phyloP scores from a whole-genome alignment of 2,888 invertebrate species.

The Cecidostiba fungosa region DNA sequence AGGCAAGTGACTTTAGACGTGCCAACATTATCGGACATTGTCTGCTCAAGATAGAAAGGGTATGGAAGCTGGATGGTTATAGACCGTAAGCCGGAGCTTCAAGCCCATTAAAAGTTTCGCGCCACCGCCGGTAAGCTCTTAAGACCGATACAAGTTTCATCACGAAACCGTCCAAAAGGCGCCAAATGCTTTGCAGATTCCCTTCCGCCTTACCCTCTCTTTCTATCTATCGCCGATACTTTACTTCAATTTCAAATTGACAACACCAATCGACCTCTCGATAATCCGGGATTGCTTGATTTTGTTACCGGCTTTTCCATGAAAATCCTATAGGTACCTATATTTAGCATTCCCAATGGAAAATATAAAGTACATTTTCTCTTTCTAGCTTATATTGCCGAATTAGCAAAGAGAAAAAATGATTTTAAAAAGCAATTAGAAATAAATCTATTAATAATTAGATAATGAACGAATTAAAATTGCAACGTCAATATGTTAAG shows the following conservation, averaged over 20 bases:
- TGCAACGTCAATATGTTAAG: neutral
- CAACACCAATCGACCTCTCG: conserved; percentile 11
- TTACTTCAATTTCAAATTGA: conserved; percentile 31
- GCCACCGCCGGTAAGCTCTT: conserved; percentile 43
- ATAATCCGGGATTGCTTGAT: neutral
- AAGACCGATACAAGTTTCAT: conserved; percentile 59
- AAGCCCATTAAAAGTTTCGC: conserved; percentile 62
- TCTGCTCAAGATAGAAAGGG: conserved; percentile 14
- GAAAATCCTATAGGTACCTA: neutral
- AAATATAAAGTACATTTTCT: neutral
- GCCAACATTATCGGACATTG: conserved; percentile 49
- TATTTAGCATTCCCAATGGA: neutral
- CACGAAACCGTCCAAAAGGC: conserved; percentile 15
- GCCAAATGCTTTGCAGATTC: conserved; percentile 18
- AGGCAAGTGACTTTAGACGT: neutral
- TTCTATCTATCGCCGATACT: neutral
- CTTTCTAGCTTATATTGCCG: neutral
- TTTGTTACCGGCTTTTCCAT: neutral
- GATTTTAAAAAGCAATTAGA: neutral
- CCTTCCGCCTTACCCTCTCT: neutral
- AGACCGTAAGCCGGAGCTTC: neutral
- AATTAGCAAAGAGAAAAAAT: neutral
- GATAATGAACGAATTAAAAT: neutral
- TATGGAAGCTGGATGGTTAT: neutral
- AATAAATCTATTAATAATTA: neutral